phyloP scores from a whole-genome alignment of 2,797 vertebrate genomes.

The Tenualosa thibaudeaui region DNA sequence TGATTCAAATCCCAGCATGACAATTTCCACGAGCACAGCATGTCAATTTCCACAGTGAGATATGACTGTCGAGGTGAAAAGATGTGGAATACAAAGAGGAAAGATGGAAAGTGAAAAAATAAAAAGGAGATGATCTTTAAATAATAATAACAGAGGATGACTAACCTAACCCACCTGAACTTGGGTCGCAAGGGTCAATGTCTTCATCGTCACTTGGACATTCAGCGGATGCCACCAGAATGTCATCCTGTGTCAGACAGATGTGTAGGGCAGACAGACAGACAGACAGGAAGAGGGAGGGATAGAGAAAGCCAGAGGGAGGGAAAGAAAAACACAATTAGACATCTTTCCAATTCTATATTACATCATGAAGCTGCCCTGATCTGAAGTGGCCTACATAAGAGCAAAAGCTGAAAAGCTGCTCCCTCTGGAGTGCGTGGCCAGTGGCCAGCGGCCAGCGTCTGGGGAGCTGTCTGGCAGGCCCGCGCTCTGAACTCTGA shows the following conservation, averaged over 20 bases:
- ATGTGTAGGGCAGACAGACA: conserved; percentile 17
- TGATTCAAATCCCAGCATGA: conserved; percentile 1
- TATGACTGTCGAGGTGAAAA: background rate
- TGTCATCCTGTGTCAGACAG: conserved; percentile 87
- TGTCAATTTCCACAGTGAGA: background rate
- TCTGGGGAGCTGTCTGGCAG: background rate
- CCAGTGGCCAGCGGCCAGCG: background rate
- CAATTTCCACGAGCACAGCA: background rate
- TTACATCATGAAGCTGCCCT: background rate
- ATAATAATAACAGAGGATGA: conserved; percentile 76
- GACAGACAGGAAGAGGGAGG: conserved; percentile 36
- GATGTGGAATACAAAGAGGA: background rate
- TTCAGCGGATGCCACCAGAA: conserved; percentile 97
- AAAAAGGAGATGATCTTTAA: background rate
- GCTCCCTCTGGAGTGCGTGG: background rate
- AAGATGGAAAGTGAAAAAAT: background rate
- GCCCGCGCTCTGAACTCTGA: background rate
- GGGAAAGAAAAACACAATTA: conserved; percentile 17
- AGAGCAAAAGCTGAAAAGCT: background rate
- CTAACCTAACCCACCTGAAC: conserved; percentile 98
- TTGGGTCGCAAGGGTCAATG: conserved; percentile 98
- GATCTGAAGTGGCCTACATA: conserved; percentile 12
- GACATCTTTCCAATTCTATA: background rate
- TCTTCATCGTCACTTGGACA: conserved; percentile 98
- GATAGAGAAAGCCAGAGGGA: conserved; percentile 34